Percentiles rank a stretch among this genome's conserved stretches.
These are phyloP conservation scores for Parthenolecanium corni DNA, from an alignment of 2,888 invertebrate species.

Conservation along the genomic window DNA sequence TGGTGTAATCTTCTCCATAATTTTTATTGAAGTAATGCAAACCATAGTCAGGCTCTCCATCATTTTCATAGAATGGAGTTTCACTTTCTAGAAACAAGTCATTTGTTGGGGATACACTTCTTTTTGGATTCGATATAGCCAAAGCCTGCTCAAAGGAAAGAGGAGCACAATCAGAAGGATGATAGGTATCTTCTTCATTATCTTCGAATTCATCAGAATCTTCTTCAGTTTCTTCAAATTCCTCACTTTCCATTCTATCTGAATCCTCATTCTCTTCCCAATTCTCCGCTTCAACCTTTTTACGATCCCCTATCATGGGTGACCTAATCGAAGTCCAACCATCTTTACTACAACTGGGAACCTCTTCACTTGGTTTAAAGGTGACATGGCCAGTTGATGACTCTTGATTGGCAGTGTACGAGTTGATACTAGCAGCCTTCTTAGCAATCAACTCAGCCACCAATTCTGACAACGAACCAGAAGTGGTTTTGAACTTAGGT, in stretches of 20 bases:
- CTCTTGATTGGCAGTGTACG: background rate
- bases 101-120: constrained; percentile 6
- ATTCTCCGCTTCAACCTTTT: background rate
- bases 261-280: background rate
- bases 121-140: constrained; percentile 15
- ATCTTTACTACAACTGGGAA: background rate
- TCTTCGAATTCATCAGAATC: constrained; percentile 4
- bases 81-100: constrained; percentile 20
- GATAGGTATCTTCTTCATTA: constrained; percentile 17
- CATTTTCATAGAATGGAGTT: background rate
- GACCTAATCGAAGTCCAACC: background rate
- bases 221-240: constrained; percentile 4
- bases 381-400: background rate
- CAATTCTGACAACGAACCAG: constrained; percentile 6
- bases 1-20: constrained; percentile 10
- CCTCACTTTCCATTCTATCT: background rate
- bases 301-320: background rate
- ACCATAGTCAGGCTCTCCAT: background rate
- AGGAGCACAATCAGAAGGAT: background rate
- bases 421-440: background rate
- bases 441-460: background rate
- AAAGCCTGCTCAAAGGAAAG: constrained; percentile 18
- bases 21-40: constrained; percentile 16
- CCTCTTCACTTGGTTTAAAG: too few relatives aligned
- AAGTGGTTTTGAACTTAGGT: constrained; percentile 21